Conservation (phyloP, 2,113 vertebrate species). For the Fregetta grallaria region DNA sequence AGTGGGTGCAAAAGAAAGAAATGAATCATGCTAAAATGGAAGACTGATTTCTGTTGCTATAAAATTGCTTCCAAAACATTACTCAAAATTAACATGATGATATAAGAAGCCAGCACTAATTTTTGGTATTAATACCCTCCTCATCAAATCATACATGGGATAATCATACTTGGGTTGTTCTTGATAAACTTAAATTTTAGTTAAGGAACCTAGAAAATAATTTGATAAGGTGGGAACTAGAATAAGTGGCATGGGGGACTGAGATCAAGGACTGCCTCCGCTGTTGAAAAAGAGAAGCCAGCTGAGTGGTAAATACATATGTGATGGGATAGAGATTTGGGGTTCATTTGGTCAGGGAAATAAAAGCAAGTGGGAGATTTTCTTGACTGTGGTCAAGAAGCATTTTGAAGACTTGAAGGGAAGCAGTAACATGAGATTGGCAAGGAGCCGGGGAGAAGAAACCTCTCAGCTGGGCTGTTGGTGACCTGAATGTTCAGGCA, state of each 20-base stretch:
- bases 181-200: background rate
- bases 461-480: background rate
- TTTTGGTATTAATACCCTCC: background rate
- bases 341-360: background rate
- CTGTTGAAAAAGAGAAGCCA: background rate
- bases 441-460: background rate
- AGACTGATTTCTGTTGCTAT: background rate
- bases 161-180: background rate
- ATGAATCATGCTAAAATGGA: background rate
- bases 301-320: background rate
- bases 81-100: background rate
- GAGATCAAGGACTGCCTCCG: background rate
- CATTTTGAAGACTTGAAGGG: background rate
- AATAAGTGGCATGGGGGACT: background rate
- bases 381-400: background rate
- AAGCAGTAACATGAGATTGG: background rate
- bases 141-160: background rate
- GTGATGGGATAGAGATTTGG: background rate
- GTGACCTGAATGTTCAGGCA: background rate
- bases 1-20: background rate
- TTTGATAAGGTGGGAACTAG: background rate
- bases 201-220: background rate
- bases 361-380: background rate
- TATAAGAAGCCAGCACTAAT: background rate
- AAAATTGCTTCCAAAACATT: background rate